Evolutionary conservation across 2,113 vertebrate genomes (phyloP).

Genomic region (Gymnobelideus leadbeateri): DNA sequence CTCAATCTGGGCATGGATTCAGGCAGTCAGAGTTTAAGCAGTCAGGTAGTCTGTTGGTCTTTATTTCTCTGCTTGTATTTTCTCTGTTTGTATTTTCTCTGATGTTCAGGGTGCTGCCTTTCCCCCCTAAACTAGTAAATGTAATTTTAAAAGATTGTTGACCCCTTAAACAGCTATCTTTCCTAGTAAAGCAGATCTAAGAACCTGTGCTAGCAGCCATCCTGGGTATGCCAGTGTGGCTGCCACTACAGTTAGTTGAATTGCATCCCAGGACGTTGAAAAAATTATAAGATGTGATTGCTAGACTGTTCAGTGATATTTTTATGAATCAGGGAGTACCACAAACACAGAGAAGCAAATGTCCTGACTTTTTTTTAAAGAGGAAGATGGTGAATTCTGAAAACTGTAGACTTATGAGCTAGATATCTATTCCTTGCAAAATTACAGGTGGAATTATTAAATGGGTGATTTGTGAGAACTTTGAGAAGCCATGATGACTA

Average conservation of each 20-base stretch:
- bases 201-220: no score
- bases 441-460: background rate
- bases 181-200: no score
- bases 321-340: background rate
- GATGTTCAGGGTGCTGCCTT: no score
- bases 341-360: background rate
- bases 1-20: no score
- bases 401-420: background rate
- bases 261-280: background rate
- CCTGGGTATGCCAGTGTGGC: no score
- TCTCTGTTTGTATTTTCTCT: no score
- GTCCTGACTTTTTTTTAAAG: background rate
- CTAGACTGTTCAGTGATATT: background rate
- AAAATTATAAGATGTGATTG: background rate
- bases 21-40: no score
- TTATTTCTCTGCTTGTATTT: no score
- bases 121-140: no score
- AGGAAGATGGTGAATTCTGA: background rate
- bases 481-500: background rate
- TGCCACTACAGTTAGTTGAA: background rate
- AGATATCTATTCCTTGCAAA: background rate
- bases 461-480: background rate
- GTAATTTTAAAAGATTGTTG: no score
- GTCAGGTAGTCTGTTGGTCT: no score
- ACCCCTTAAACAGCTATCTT: no score